phyloP scores from a whole-genome alignment of 2,113 vertebrate species.

The Dascyllus trimaculatus region DNA sequence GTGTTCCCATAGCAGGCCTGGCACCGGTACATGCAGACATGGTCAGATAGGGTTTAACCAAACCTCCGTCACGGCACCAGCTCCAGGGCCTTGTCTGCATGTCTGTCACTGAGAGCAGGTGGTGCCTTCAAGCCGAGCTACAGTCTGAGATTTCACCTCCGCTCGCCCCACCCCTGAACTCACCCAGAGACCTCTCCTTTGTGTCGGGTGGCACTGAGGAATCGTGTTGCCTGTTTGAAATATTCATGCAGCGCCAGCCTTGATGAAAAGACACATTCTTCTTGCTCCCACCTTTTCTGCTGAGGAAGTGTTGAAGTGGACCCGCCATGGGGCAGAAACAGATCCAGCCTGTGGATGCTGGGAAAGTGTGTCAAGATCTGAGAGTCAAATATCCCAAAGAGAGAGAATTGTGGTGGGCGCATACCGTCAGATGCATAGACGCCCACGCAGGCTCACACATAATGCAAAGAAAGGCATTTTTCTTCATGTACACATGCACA shows the following conservation, averaged over 20 bases:
- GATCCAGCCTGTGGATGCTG: constrained; percentile 57
- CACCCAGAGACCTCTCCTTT: constrained; percentile 62
- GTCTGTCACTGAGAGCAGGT: constrained; percentile 66
- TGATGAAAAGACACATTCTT: constrained; percentile 76
- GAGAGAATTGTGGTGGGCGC: constrained; percentile 30
- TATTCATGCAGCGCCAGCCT: constrained; percentile 61
- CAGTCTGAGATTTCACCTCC: constrained; percentile 60
- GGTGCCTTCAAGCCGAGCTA: constrained; percentile 53
- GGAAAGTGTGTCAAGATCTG: constrained; percentile 59
- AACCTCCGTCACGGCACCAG: constrained; percentile 42
- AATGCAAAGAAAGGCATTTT: constrained; percentile 12
- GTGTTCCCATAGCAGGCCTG: constrained; percentile 44
- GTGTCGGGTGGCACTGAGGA: constrained; percentile 64
- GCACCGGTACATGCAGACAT: constrained; percentile 58
- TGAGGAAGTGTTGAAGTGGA: constrained; percentile 62
- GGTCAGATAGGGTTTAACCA: constrained; percentile 64
- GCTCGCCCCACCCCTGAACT: constrained; percentile 26
- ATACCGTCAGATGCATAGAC: constrained; percentile 45
- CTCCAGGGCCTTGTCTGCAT: constrained; percentile 33
- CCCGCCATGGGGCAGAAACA: constrained; percentile 62
- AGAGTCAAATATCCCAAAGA: constrained; percentile 58
- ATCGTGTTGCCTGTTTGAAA: constrained; percentile 72
- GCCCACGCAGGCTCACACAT: not conserved
- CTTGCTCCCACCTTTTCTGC: constrained; percentile 63
- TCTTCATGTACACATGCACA: constrained; percentile 3